Percentiles rank a stretch among this genome's conserved stretches.
Evolutionary conservation across 2,888 invertebrate species (phyloP).

Genomic region (Deilephila porcellus): DNA sequence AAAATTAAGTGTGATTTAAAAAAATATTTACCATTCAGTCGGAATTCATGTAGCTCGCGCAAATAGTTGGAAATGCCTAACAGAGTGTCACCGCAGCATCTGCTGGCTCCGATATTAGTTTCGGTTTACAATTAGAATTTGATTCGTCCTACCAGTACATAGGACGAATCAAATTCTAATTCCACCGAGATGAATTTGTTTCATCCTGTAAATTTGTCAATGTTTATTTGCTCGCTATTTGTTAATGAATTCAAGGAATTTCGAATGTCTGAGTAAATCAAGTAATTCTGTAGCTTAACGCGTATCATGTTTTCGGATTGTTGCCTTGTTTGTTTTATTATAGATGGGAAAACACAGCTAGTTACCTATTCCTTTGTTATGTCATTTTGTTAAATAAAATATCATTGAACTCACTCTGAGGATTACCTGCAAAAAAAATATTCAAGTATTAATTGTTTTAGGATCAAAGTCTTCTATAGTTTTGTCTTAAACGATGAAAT

Average conservation of each 20-base stretch:
- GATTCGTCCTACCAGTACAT: conserved; percentile 14
- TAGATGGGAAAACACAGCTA: neutral
- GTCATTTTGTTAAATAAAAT: too few species aligned
- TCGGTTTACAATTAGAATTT: conserved; percentile 42
- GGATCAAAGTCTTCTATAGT: too few species aligned
- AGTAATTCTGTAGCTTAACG: neutral
- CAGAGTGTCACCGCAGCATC: conserved; percentile 59
- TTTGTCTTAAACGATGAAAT: too few species aligned
- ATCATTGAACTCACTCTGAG: too few species aligned
- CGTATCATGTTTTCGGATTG: neutral
- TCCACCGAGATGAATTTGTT: conserved; percentile 1
- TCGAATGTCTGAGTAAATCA: conserved; percentile 6
- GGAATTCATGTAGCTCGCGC: conserved; percentile 41
- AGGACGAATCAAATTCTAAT: conserved; percentile 7
- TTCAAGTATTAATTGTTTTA: too few species aligned
- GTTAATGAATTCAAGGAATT: conserved; percentile 9
- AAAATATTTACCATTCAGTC: neutral
- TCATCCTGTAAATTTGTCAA: conserved; percentile 1
- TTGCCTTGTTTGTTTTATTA: neutral
- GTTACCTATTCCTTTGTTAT: too few species aligned
- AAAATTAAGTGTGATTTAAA: neutral
- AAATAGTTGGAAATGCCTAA: conserved; percentile 41
- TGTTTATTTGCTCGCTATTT: conserved; percentile 16
- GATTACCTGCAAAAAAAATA: too few species aligned
- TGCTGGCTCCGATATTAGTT: conserved; percentile 68